Base-by-base conservation (phyloP, 1,140 invertebrate species). In the Danaus melanippus region DNA sequence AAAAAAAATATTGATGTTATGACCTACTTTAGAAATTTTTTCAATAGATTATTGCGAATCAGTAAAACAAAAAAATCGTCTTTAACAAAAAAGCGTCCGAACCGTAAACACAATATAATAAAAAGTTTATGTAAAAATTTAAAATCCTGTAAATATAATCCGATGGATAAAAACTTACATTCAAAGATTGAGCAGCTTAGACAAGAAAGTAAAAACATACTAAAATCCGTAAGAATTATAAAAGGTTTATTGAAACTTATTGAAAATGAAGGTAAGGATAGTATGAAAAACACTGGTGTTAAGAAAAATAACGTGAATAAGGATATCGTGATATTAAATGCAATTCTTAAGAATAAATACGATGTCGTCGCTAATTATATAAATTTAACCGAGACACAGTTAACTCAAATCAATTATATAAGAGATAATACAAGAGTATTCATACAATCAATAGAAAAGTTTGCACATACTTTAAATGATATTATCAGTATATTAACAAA, bases 391-490 rank as follows among this genome's bases (percentile, higher is more conserved):
- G 12, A 66, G 7, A 70, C 66, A 6, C 62, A 76, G 51, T 45
- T 12, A 10, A 61, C 43, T 21, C 76, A 79, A 66, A 67, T 80
- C 12, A 50, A 71, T 9, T 78, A 81, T 60, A 69, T 82, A 5
- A 84, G 78, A 67, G 64, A 64, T 46, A 77, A 76, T 53, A 72
- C 69, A 21, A 46, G 71, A 49, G 46, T 58, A 17, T 81, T 84
- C 50, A 65, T 79, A 15, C 48, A 73, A 46, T 75, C 76, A 3
- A 61, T 82, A 10, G 66, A 68, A 53, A 82, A 67, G n/a, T 82
- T 82, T 58, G 67, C 72, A 1, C 56, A 50, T 39, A 68, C 76
- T 50, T 49, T 84, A 1, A 70, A 74, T 49, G 73, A 82, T 50
- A 65, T 84, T 9, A 63, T 82, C 46, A 42, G 49, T 32, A 71